Evolutionary conservation across 2,888 invertebrate species (phyloP), one percentile per base, ranked within the genome.

Genomic region (Nematopogon swammerdamellus): DNA sequence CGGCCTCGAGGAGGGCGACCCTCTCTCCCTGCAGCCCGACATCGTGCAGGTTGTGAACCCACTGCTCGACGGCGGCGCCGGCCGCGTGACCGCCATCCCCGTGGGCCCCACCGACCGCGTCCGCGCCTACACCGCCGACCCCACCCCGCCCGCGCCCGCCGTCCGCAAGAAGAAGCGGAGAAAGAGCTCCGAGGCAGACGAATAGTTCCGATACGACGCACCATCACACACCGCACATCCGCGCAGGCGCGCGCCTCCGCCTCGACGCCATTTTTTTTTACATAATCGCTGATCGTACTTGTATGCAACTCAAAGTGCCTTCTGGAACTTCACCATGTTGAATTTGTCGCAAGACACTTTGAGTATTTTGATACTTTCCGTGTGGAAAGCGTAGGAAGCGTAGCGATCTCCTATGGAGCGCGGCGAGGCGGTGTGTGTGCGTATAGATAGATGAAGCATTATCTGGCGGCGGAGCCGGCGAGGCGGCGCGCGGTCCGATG

Each of bases 11-110:
- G 71, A 68, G 11, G 63, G 59, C 3, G 72, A 83, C 14, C 84
- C 83, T 51, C 76, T 69, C 52, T 81, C 82, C 20, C 58, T 84
- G 65, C 67, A 85, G 82, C 63, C 84, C 57, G 67, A 80, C 67
- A 63, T 83, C 67, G 66, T 84, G 63, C 72, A 81, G 70, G 80
- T 80, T 1, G 77, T 80, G 4, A 80, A 80, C 58, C 80, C 80
- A 5, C 57, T 80, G 49, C 60, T 80, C 10, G 80, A 79, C 62
- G 79, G 80, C 18, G 72, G 73, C 51, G 72, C 75, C 6, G 80
- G 80, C 2, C 65, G 61, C 36, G 80, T 80, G 54, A 80, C 80
- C 48, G 67, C 80, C 53, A 80, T 80, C 43, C 63, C 79, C 43
- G 79, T 80, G 2, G 80, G 77, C 0, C 79, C 80, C 36, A 60